These are phyloP conservation scores for Machimus rusticus DNA, from an alignment of 2,888 invertebrate genomes.

Conservation along the genomic window DNA sequence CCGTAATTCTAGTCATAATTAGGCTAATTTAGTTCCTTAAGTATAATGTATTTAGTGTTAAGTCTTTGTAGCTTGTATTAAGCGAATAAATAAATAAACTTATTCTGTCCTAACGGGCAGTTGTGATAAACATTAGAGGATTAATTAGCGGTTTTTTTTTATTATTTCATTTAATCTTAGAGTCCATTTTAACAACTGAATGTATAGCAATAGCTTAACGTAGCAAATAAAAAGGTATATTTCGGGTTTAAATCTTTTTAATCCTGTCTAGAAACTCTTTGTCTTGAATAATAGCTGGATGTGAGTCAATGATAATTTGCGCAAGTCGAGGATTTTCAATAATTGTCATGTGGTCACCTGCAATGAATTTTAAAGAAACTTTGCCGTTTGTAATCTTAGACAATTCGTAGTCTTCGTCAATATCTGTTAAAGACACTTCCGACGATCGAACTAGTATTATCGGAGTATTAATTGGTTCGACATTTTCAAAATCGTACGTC, in stretches of 20 bases:
- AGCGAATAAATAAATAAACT: no score
- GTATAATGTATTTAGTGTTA: no score
- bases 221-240: neutral
- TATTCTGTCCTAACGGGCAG: no score
- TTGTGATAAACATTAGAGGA: no score
- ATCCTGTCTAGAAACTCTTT: constrained; percentile 51
- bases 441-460: constrained; percentile 72
- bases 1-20: no score
- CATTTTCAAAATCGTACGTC: constrained; percentile 62
- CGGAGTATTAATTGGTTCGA: constrained; percentile 67
- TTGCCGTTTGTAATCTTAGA: constrained; percentile 67
- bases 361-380: constrained; percentile 70
- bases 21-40: no score
- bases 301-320: constrained; percentile 68
- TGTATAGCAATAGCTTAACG: neutral
- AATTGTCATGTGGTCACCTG: constrained; percentile 77
- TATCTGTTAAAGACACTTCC: constrained; percentile 64
- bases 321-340: constrained; percentile 71
- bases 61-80: no score
- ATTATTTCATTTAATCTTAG: no score
- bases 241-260: neutral
- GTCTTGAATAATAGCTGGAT: constrained; percentile 58
- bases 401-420: constrained; percentile 73
- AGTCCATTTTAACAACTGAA: neutral
- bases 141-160: no score